Base-by-base conservation (phyloP, 1,140 invertebrate species). In the Heliconius hewitsoni region DNA sequence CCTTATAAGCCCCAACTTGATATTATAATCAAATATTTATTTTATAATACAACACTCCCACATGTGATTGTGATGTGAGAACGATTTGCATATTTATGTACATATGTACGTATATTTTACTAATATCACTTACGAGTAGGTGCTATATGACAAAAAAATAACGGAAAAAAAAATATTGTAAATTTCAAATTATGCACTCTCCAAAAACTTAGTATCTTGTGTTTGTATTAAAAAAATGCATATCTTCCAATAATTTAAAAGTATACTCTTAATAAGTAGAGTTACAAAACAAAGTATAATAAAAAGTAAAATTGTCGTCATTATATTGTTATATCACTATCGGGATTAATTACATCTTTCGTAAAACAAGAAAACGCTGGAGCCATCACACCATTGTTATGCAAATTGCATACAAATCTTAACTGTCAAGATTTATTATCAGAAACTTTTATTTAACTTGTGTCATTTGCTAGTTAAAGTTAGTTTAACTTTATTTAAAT, bases 11-110 rank as follows among this genome's bases (percentile, higher is more conserved):
- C 13, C 3, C 13, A 46, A 13, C 23, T 70, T 37, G 60, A 18
- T 42, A 30, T 70, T 39, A 37, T 39, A 70, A 70, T 70, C 89
- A 91, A 91, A 57, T 57, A 11, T 57, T 57, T 57, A 57, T 57
- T 57, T 57, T 57, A 57, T 57, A 57, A 23, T n/a, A 57, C n/a
- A 57, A 57, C n/a, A 23, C 55, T 23, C 18, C 4, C 55, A 18
- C n/a, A 4, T n/a, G 52, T 55, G 19, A n/a, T 55, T 57, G 55
- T 8, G 19, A 57, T 57, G 8, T 23, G 8, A 23, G n/a, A 23
- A 55, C 52, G 52, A 11, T 42, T 42, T 42, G 39, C 6, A n/a
- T 8, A n/a, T 1, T 5, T 57, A 9, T 57, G n/a, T 57, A 23
- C 19, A 57, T 57, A 42, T 13, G 11, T 46, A 46, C 11, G 34